A percentile compares a stretch with the other conserved stretches of the same genome.
phyloP scores from a whole-genome alignment of 2,888 invertebrate species.

The Torymus tubicola region DNA sequence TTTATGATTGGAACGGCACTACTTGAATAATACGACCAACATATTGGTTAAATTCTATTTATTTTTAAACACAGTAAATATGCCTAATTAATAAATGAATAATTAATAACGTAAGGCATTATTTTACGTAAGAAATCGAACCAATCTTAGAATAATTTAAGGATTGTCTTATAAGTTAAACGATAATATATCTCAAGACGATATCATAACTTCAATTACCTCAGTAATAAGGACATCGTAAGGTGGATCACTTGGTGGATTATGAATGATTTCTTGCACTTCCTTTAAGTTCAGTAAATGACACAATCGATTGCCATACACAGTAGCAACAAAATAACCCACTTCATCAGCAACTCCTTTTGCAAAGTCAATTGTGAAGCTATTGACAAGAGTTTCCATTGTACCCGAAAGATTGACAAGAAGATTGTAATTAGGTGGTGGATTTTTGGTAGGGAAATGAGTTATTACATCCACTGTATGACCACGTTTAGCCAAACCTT shows the following conservation, averaged over 20 bases:
- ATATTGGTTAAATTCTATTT: too few species aligned
- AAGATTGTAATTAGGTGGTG: slow-evolving; percentile 70
- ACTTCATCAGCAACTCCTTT: background rate
- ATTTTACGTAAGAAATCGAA: background rate
- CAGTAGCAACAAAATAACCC: slow-evolving; percentile 43
- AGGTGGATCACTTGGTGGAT: slow-evolving; percentile 63
- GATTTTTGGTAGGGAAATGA: slow-evolving; percentile 70
- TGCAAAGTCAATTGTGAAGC: slow-evolving; percentile 61
- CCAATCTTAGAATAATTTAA: background rate
- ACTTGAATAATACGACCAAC: too few species aligned
- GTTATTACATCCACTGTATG: slow-evolving; percentile 76
- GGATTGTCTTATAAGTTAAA: background rate
- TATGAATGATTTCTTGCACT: slow-evolving; percentile 62
- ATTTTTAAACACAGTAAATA: too few species aligned
- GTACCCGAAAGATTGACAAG: slow-evolving; percentile 67
- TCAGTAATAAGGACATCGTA: slow-evolving; percentile 67
- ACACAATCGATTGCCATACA: slow-evolving; percentile 60
- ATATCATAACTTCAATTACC: slow-evolving; percentile 56
- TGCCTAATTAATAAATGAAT: too few species aligned
- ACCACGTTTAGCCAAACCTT: slow-evolving; percentile 74
- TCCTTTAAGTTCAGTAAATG: slow-evolving; percentile 56
- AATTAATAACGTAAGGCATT: too few species aligned
- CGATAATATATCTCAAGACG: background rate
- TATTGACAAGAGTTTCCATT: slow-evolving; percentile 59
- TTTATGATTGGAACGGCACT: too few species aligned